phyloP scores from a whole-genome alignment of 2,888 invertebrate species.

The Hyalella azteca region DNA sequence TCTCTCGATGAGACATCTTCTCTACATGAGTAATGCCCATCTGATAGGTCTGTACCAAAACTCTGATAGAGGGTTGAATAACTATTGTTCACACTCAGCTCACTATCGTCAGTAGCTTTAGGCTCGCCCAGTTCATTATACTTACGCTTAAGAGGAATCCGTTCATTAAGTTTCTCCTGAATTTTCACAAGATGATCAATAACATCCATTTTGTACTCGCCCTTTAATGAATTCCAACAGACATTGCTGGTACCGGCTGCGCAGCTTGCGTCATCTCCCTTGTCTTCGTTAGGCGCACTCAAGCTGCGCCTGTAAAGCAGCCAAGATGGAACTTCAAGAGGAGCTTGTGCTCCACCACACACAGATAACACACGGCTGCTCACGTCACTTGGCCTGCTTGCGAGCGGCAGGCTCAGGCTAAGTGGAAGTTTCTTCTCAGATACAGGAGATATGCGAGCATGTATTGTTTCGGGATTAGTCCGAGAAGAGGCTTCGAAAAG shows the following conservation, averaged over 20 bases:
- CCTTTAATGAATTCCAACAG: slow-evolving; percentile 20
- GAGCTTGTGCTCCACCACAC: too few relatives aligned
- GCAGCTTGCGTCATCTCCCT: not conserved
- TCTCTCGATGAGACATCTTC: not conserved
- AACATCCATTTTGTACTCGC: slow-evolving; percentile 33
- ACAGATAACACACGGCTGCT: too few relatives aligned
- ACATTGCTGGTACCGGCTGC: not conserved
- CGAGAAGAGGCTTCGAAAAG: not conserved
- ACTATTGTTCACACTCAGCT: not conserved
- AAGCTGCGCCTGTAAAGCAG: slow-evolving; percentile 13
- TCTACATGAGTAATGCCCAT: not conserved
- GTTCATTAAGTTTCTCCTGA: not conserved
- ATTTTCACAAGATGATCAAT: slow-evolving; percentile 31
- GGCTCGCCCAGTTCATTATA: not conserved
- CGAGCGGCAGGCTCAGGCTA: not conserved
- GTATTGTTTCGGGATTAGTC: too few relatives aligned
- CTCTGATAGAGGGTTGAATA: not conserved
- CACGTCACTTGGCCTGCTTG: not conserved
- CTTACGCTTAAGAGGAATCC: not conserved
- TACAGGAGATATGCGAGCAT: not conserved
- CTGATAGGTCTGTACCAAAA: not conserved
- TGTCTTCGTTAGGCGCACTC: not conserved
- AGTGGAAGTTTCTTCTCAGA: not conserved
- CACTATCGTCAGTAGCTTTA: not conserved
- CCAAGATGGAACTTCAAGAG: not conserved